Base-by-base conservation (phyloP, 2,797 vertebrate species). In the Muscicapa striata region DNA sequence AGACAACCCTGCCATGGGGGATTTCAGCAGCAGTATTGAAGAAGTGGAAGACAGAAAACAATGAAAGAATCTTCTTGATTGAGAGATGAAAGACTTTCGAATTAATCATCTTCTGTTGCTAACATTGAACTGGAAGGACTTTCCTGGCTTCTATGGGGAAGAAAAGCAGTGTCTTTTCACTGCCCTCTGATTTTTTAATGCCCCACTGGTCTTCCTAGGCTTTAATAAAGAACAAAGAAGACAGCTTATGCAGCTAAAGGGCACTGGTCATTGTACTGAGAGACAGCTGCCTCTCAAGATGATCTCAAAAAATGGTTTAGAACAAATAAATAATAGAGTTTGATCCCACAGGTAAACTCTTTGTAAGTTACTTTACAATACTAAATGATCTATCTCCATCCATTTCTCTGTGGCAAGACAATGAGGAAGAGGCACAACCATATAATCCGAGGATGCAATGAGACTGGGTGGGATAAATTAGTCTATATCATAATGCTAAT, bases 41-140 rank as follows among this genome's bases (percentile, higher is more conserved):
- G 72, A 95, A 88, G 13, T 66, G 17, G 66, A 87, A 92, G 82
- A 84, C 61, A 84, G 81, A 51, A 94, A 94, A 87, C 79, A 94
- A 92, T 75, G 45, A 88, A 70, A 84, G 58, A 92, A 87, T 45
- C 32, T 55, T 69, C 66, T 84, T 91, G 72, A 91, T 11, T 87
- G 81, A 93, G 79, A 75, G 62, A 93, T 75, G 68, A 93, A 91
- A 95, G 36, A 69, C 62, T 93, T 94, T 83, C 6, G 5, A 64
- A 91, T 75, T 80, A 93, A 81, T 93, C 19, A 86, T 87, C 32
- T 81, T 85, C 69, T 55, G 5, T 75, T 81, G 69, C 32, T 92
- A 78, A 89, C 3, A 11, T 30, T 83, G 62, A 87, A 80, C 21
- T 62, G 29, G 16, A 46, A 73, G 52, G 64, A 72, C 27, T 36